phyloP scores from a whole-genome alignment of 2,797 vertebrate species.

The Gorsachius magnificus region DNA sequence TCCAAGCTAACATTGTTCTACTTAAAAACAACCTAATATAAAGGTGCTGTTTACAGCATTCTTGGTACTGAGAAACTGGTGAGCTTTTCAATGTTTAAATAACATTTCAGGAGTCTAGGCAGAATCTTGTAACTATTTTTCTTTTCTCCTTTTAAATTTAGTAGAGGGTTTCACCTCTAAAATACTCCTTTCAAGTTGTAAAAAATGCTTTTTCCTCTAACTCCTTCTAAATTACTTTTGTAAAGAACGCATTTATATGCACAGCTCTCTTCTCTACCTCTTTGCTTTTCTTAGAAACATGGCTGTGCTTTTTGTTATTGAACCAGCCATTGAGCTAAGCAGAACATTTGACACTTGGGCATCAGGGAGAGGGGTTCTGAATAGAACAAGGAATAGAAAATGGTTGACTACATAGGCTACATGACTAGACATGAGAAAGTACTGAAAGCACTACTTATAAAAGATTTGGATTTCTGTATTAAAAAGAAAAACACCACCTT shows the following conservation, averaged over 20 bases:
- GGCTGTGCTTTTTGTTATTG: background rate
- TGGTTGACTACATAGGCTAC: background rate
- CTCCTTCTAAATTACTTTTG: background rate
- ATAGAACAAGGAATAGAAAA: constrained; percentile 13
- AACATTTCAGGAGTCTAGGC: background rate
- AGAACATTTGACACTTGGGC: constrained; percentile 9
- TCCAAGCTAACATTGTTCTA: background rate
- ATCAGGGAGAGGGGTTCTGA: background rate
- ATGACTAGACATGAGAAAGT: background rate
- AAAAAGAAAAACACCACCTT: background rate
- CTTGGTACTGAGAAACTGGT: background rate
- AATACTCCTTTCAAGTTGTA: background rate
- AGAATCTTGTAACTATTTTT: background rate
- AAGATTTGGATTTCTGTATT: constrained; percentile 2
- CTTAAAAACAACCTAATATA: background rate
- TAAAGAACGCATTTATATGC: constrained; percentile 7
- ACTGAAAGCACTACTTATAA: constrained; percentile 6
- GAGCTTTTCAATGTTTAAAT: background rate
- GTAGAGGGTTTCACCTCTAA: background rate
- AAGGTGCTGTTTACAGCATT: background rate
- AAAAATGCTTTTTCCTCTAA: background rate
- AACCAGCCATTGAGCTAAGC: constrained; percentile 10
- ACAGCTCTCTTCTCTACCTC: background rate
- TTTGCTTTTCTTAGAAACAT: constrained; percentile 33
- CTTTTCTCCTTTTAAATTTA: background rate